Percentiles rank a stretch among this genome's conserved stretches.
Evolutionary conservation across 2,113 vertebrate species (phyloP).

Genomic region (Leptodactylus fuscus): DNA sequence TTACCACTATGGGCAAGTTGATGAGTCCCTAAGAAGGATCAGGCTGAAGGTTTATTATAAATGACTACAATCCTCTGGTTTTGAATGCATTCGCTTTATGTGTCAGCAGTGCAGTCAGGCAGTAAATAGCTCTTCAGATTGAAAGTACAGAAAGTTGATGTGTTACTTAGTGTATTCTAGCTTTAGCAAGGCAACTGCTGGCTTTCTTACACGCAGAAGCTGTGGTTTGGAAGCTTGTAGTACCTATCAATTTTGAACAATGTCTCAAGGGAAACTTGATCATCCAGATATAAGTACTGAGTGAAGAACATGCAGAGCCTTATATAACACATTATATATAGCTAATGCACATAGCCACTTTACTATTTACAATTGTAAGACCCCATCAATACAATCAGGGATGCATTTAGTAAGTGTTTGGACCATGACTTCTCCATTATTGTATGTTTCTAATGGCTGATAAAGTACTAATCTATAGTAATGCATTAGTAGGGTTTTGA

Average conservation of each 20-base stretch:
- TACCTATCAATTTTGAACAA: constrained; percentile 38
- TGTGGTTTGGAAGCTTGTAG: constrained; percentile 21
- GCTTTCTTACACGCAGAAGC: constrained; percentile 22
- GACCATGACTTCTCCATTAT: not conserved
- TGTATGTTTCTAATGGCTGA: not conserved
- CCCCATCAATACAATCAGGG: not conserved
- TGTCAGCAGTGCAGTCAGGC: constrained; percentile 57
- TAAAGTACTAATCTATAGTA: not conserved
- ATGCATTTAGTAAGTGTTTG: not conserved
- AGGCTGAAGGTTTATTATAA: constrained; percentile 56
- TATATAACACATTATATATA: constrained; percentile 4
- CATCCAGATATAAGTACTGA: constrained; percentile 9
- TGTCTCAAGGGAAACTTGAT: constrained; percentile 50
- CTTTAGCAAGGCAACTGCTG: constrained; percentile 43
- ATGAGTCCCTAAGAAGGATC: constrained; percentile 50
- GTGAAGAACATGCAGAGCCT: not conserved
- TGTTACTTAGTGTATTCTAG: constrained; percentile 52
- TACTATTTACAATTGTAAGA: not conserved
- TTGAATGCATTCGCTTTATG: constrained; percentile 54
- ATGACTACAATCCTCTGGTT: constrained; percentile 54
- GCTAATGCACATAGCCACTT: not conserved
- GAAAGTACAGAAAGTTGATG: constrained; percentile 57
- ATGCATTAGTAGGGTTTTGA: not conserved
- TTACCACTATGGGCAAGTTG: constrained; percentile 23
- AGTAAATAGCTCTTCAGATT: constrained; percentile 59